These are phyloP conservation scores for Melopsittacus undulatus DNA, from an alignment of 2,797 vertebrate genomes.

Conservation along the genomic window DNA sequence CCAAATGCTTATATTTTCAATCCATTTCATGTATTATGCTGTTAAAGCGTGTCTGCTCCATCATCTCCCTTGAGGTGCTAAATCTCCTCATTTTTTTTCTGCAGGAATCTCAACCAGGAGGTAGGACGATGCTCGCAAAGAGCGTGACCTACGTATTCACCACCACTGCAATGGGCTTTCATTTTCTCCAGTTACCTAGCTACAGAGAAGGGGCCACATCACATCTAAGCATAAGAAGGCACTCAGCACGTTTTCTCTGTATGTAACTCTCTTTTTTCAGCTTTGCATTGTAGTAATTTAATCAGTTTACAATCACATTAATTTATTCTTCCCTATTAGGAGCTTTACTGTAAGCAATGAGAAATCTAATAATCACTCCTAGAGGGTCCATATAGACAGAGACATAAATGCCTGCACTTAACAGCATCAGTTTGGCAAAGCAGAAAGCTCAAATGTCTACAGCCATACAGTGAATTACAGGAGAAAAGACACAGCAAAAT, in stretches of 20 bases:
- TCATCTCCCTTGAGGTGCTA: not conserved
- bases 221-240: fast-evolving
- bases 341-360: not conserved
- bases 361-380: not conserved
- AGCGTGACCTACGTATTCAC: not conserved
- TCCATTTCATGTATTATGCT: not conserved
- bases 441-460: not conserved
- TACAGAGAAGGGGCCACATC: not conserved
- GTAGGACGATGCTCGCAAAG: not conserved
- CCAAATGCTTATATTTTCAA: not conserved
- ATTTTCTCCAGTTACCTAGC: not conserved
- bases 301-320: not conserved
- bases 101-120: not conserved
- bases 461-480: fast-evolving
- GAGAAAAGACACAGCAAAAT: not conserved
- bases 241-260: not conserved
- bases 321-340: not conserved
- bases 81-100: not conserved
- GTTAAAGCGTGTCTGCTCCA: not conserved
- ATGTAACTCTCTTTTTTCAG: fast-evolving
- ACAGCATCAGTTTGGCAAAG: not conserved
- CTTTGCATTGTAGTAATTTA: not conserved
- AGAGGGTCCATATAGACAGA: not conserved
- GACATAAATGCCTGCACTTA: not conserved
- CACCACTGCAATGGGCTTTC: fast-evolving